A percentile compares a stretch with the other conserved stretches of the same genome.
Conservation (phyloP, 2,113 vertebrate genomes). For the Emydocephalus ijimae region DNA sequence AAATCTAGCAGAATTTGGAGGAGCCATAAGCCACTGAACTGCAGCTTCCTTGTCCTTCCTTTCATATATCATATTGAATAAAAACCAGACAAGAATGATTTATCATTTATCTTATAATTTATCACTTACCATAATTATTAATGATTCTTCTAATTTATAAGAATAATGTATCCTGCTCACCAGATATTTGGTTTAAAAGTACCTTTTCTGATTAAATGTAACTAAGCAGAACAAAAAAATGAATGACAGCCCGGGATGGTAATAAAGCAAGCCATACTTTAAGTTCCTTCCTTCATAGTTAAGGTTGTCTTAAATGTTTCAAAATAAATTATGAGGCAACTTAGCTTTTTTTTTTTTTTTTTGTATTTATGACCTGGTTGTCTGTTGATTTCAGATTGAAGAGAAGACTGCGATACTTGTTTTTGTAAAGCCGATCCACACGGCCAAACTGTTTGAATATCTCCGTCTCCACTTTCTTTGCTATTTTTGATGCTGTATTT, state of each 20-base stretch:
- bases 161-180: not conserved
- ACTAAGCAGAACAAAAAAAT: not conserved
- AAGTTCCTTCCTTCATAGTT: not conserved
- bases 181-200: not conserved
- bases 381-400: constrained; percentile 66
- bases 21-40: not conserved
- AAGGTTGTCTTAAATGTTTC: not conserved
- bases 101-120: not conserved
- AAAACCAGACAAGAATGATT: not conserved
- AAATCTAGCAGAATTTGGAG: not conserved
- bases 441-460: constrained; percentile 53
- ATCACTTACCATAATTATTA: not conserved
- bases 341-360: not conserved
- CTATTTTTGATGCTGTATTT: constrained; percentile 13
- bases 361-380: constrained; percentile 55
- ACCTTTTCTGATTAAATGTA: not conserved
- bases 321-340: not conserved
- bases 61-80: not conserved
- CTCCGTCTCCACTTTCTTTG: constrained; percentile 57
- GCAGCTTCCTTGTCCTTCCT: not conserved
- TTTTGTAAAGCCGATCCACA: constrained; percentile 58
- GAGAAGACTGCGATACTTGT: constrained; percentile 68
- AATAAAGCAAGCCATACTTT: not conserved
- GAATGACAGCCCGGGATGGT: not conserved
- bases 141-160: not conserved